phyloP scores from a whole-genome alignment of 1,140 invertebrate species.

The Trypoxylus dichotomus region DNA sequence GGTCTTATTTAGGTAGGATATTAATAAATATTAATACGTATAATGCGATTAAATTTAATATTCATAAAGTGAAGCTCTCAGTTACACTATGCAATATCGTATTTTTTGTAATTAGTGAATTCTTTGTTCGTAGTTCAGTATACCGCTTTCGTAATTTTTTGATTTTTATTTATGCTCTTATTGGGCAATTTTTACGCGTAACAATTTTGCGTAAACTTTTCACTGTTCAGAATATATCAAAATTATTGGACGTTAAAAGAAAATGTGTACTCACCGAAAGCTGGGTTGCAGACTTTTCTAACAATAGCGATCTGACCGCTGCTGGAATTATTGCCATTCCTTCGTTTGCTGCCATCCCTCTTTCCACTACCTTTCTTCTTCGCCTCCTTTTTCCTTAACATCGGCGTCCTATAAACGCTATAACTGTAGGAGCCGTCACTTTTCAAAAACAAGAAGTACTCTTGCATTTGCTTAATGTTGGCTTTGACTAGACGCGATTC shows the following conservation, averaged over 20 bases:
- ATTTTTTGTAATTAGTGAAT: too few relatives aligned
- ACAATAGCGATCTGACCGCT: slow-evolving; percentile 27
- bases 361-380: slow-evolving; percentile 9
- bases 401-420: slow-evolving; percentile 39
- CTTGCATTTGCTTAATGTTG: slow-evolving; percentile 42
- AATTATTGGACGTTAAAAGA: not conserved
- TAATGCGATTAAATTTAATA: too few relatives aligned
- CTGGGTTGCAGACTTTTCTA: slow-evolving; percentile 32
- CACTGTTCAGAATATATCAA: too few relatives aligned
- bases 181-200: too few relatives aligned
- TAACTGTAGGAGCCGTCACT: slow-evolving; percentile 44
- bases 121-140: too few relatives aligned
- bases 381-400: slow-evolving; percentile 8
- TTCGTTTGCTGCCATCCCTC: not conserved
- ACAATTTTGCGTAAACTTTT: too few relatives aligned
- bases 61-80: too few relatives aligned
- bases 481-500: slow-evolving; percentile 44
- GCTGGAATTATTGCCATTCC: slow-evolving; percentile 27
- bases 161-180: too few relatives aligned
- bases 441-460: slow-evolving; percentile 50
- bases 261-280: slow-evolving; percentile 37
- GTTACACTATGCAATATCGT: too few relatives aligned
- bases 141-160: too few relatives aligned
- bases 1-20: too few relatives aligned
- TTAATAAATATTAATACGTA: too few relatives aligned